phyloP scores from a whole-genome alignment of 2,113 vertebrate species.

The Murina feae region DNA sequence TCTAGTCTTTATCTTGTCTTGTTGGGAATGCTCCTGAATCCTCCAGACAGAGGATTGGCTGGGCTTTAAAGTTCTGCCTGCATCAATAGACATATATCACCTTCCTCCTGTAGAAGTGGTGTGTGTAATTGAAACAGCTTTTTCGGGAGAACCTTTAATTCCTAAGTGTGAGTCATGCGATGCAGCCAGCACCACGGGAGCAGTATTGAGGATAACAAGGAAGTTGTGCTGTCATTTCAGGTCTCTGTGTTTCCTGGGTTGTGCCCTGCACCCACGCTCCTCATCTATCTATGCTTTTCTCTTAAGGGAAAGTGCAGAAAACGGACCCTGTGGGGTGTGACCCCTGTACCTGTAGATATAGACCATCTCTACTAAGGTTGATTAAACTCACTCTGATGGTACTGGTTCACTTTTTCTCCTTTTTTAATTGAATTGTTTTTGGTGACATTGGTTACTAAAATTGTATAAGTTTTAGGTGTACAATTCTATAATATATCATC shows the following conservation, averaged over 20 bases:
- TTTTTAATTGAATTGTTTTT: neutral
- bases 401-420: neutral
- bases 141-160: neutral
- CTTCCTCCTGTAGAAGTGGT: neutral
- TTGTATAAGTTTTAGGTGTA: neutral
- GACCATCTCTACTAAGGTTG: accelerated
- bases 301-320: neutral
- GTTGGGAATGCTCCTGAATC: neutral
- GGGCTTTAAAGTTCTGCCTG: neutral
- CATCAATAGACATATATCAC: neutral
- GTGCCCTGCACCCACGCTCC: neutral
- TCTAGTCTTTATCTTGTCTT: neutral
- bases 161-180: slow-evolving; percentile 3
- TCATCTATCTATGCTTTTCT: neutral
- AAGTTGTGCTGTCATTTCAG: neutral
- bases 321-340: neutral
- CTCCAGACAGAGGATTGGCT: neutral
- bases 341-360: neutral
- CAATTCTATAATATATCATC: neutral
- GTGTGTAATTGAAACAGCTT: neutral
- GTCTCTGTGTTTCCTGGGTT: neutral
- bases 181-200: neutral
- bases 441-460: neutral
- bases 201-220: neutral
- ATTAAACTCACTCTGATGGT: neutral